Percentiles rank a stretch among this genome's conserved stretches.
These are phyloP conservation scores for Cydia strobilella DNA, from an alignment of 1,140 invertebrate genomes.

Conservation along the genomic window DNA sequence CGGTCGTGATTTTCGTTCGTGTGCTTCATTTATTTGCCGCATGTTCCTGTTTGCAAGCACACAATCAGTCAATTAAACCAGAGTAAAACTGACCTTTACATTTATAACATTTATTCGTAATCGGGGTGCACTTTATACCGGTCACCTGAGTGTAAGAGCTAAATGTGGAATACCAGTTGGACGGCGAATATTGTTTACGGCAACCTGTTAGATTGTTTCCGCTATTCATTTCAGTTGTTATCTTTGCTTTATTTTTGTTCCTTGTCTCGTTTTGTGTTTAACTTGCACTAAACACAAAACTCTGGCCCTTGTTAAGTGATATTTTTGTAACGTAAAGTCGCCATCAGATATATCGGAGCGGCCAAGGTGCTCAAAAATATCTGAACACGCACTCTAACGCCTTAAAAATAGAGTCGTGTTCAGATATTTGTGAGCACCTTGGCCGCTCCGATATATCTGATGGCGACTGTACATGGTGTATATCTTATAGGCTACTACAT, in stretches of 20 bases:
- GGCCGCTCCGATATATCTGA: too few relatives aligned
- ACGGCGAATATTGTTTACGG: conserved; percentile 69
- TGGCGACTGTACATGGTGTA: too few relatives aligned
- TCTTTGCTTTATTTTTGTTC: conserved; percentile 26
- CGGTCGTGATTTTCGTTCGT: conserved; percentile 75
- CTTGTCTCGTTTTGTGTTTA: conserved; percentile 14
- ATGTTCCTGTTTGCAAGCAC: neutral
- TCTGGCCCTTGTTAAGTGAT: neutral
- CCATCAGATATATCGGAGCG: too few relatives aligned
- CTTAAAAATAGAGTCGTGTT: too few relatives aligned
- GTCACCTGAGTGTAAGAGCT: neutral
- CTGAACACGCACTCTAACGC: too few relatives aligned
- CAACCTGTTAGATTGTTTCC: conserved; percentile 44
- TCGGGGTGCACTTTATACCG: neutral
- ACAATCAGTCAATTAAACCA: neutral
- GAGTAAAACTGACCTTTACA: neutral
- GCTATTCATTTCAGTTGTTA: conserved; percentile 44
- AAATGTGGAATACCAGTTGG: conserved; percentile 34
- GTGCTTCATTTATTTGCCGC: conserved; percentile 71
- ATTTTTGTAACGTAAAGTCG: too few relatives aligned
- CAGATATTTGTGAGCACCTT: too few relatives aligned
- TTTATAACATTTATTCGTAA: neutral
- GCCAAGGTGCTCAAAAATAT: too few relatives aligned
- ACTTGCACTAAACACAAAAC: neutral
- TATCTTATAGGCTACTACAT: too few relatives aligned